Conservation (phyloP, 2,113 vertebrate species). For the Dendropsophus ebraccatus region DNA sequence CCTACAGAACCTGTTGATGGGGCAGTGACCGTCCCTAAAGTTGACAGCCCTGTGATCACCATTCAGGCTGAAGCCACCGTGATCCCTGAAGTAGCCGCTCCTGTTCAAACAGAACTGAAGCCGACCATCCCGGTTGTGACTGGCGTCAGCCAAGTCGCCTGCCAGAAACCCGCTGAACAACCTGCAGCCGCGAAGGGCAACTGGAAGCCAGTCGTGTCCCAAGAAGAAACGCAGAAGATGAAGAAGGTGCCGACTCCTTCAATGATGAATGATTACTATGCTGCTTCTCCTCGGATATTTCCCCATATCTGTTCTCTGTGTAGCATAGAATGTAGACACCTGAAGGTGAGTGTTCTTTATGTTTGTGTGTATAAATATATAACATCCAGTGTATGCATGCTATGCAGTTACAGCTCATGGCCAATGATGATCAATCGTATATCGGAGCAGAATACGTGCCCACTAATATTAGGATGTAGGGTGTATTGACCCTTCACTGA, state of each 20-base stretch:
- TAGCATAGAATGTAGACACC: conserved; percentile 88
- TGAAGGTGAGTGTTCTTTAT: conserved; percentile 90
- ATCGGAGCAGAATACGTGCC: too few species aligned
- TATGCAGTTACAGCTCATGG: not conserved
- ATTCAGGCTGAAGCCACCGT: not conserved
- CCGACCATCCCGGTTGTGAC: not conserved
- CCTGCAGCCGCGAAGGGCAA: conserved; percentile 74
- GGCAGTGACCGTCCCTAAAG: not conserved
- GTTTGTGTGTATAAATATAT: conserved; percentile 44
- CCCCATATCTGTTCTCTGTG: conserved; percentile 97
- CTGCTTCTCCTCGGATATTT: conserved; percentile 87
- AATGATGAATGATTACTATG: conserved; percentile 95
- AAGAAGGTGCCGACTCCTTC: conserved; percentile 81
- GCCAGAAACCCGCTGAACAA: conserved; percentile 56
- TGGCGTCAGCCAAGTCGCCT: conserved; percentile 63
- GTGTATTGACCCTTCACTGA: not conserved
- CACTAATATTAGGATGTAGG: not conserved
- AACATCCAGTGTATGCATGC: not conserved
- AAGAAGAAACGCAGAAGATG: conserved; percentile 69
- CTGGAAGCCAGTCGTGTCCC: conserved; percentile 75
- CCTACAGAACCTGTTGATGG: not conserved
- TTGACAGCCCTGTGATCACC: not conserved
- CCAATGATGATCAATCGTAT: too few species aligned
- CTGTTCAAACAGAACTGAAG: not conserved
- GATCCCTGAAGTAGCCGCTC: not conserved